Evolutionary conservation across 2,888 invertebrate species (phyloP).

Genomic region (Athalia cordata): DNA sequence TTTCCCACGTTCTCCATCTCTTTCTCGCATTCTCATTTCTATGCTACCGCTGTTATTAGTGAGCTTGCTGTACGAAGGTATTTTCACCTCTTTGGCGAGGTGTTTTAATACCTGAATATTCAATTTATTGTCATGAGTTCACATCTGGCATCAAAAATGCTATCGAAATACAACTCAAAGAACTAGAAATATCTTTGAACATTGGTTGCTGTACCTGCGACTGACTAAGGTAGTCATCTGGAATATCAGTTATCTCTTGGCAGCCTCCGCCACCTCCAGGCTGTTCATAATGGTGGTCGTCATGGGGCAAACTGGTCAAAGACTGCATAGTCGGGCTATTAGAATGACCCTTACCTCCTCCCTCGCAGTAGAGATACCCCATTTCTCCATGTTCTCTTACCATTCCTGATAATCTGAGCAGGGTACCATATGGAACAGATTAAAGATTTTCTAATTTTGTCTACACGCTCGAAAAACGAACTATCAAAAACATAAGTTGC

Average conservation of each 20-base stretch:
- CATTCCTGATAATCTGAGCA: constrained; percentile 66
- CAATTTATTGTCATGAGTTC: not conserved
- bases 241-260: constrained; percentile 88
- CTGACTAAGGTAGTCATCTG: constrained; percentile 88
- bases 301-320: constrained; percentile 67
- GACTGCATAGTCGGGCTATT: constrained; percentile 74
- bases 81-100: constrained; percentile 85
- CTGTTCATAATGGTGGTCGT: constrained; percentile 70
- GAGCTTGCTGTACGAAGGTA: constrained; percentile 66
- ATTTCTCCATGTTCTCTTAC: constrained; percentile 70
- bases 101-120: constrained; percentile 81
- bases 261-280: constrained; percentile 64
- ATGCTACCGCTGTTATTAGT: constrained; percentile 62
- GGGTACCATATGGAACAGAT: not conserved
- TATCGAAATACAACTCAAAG: constrained; percentile 4
- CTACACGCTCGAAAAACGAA: not conserved
- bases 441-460: not conserved
- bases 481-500: not conserved
- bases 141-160: constrained; percentile 35
- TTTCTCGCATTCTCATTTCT: constrained; percentile 67
- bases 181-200: constrained; percentile 11
- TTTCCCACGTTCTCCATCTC: constrained; percentile 65
- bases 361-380: constrained; percentile 70
- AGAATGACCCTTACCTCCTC: constrained; percentile 70
- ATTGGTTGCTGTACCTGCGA: constrained; percentile 76